Base-by-base conservation (phyloP, 2,888 invertebrate genomes). In the Synanthedon myopaeformis region DNA sequence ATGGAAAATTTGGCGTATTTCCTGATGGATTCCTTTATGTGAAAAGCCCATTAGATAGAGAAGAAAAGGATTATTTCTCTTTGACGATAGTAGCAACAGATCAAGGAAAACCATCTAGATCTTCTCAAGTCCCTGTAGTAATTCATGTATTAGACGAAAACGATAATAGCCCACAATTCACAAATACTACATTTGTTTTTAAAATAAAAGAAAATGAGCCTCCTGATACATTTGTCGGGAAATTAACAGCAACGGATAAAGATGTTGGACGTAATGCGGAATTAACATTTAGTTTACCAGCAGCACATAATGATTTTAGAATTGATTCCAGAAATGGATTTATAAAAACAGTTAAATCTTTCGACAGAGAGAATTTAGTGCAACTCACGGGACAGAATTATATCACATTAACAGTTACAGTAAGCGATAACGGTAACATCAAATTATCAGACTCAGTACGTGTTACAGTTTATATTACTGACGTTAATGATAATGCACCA, bases 101-200 rank as follows among this genome's bases (percentile, higher is more conserved):
- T 79, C 90, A 93, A 53, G 97, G 95, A 0, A 84, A 78, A 59
- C 96, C 93, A 42, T 89, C 91, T 49, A 91, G 93, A 70, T 94
- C 92, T 53, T 96, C 97, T 0, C 90, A 93, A 52, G 97, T 96
- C 3, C 96, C 96, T 6, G 94, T 98, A 2, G 95, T 97, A 14
- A 93, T 98, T 58, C 96, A 97, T 71, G 92, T 98, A 19, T 92
- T 96, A 58, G 99, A 98, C 82, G 97, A 98, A 82, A 99, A 99
- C 79, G 98, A 99, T 81, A 97, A 98, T 76, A 92, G 93, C 41
- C 99, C 99, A 0, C 91, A 93, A 72, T 99, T 99, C 79, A 92
- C 93, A 3, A 96, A 98, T 66, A 91, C 92, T 41, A 95, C 95
- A 13, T 99, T 98, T 79, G 93, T 93, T 56, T 97, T 98, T 72